Base-by-base conservation (phyloP, 2,113 vertebrate species). In the Sitta europaea region DNA sequence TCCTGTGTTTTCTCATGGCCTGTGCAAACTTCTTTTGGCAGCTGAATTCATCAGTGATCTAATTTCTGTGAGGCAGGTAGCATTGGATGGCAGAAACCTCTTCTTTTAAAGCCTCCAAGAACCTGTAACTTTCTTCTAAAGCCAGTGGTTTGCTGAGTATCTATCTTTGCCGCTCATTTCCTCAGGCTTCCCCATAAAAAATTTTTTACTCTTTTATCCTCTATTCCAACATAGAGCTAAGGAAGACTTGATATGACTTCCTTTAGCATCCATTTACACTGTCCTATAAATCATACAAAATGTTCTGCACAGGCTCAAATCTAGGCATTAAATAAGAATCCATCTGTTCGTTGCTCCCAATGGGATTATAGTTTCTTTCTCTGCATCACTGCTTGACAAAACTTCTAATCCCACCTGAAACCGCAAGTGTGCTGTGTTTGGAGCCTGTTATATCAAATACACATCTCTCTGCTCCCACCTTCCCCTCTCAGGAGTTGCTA, bases 351-450 rank as follows among this genome's bases (percentile, higher is more conserved):
- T 95, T 88, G 16, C 40, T 96, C 82, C 92, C 81, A 82, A 50
- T 91, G 95, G 80, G 72, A 96, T 93, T 94, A 95, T 66, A 81
- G 73, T 94, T 92, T 84, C 42, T 84, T 94, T 90, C 65, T 54
- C 36, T 86, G 47, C 58, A 70, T 84, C 47, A 76, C 51, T 67
- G 80, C 90, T 95, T 71, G 86, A 87, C 65, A 90, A 92, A 94
- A 93, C 76, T 43, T 94, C 84, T 91, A 75, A 93, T 96, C 73
- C 67, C 57, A 74, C 77, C 89, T 88, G 59, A 88, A 91, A 53
- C 40, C 91, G 55, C 54, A 24, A 29, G 28, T 84, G 81, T 75
- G 42, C 65, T 96, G 38, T 83, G 65, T 88, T 85, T 79, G 58
- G 51, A 38, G 40, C 73, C 76, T 92, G 66, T 55, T 95, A 72